Base-by-base conservation (phyloP, 1,140 invertebrate species). In the Megathymus violae region DNA sequence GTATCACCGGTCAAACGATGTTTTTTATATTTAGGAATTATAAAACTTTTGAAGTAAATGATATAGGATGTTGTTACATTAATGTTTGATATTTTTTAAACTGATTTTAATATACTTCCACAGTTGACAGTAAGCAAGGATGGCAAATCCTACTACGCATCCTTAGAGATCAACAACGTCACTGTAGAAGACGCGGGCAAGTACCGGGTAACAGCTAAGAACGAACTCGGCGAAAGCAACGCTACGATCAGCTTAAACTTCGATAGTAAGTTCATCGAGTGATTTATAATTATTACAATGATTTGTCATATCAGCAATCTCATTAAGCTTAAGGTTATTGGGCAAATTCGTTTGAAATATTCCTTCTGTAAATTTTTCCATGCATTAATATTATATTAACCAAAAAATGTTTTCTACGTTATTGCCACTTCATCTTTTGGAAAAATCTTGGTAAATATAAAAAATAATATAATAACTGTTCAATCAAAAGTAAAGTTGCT, bases 101-200 rank as follows among this genome's bases (percentile, higher is more conserved):
- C 5, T 7, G 34, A n/a, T 46, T 13, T 46, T 48, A 38, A 61
- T 51, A 56, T 64, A 36, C 59, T 62, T 75, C 74, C 93, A 66
- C 91, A 98, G 97, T 90, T 98, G 79, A 94, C 93, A 78, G 94
- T 97, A 74, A 95, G 96, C 80, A 97, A 97, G 92, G 97, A 98
- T 91, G 96, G 96, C 60, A 96, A 97, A 88, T 97, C 96, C 74
- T 98, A 98, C 93, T 96, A 97, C 92, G 96, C 97, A 71, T 96
- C 96, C 47, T 92, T 98, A 87, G 96, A 98, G 93, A 97, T 98
- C 84, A 95, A 95, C 93, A 97, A 97, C 91, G 97, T 99, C 66
- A 98, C 97, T 59, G 97, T 98, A 79, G 97, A 98, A 94, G 97
- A 99, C 94, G 97, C 97, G 92, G 97, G 97, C 76, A 98, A 98